Evolutionary conservation across 2,113 vertebrate genomes (phyloP).

Genomic region (Rhabdomys dilectus): DNA sequence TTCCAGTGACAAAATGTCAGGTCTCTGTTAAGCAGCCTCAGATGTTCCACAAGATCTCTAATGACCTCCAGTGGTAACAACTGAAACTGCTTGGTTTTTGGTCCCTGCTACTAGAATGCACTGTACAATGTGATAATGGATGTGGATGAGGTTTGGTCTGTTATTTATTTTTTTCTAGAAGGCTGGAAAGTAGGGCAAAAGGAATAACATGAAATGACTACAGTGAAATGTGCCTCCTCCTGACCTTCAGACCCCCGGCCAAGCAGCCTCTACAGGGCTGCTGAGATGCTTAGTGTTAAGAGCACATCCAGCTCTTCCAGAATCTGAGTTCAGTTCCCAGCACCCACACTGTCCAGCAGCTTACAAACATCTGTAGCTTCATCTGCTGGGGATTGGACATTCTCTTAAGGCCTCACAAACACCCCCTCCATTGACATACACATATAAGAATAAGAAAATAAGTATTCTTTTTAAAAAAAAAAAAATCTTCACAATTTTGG

Average conservation of each 20-base stretch:
- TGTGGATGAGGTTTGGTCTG: background rate
- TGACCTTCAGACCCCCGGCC: background rate
- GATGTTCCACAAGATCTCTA: slow-evolving; percentile 63
- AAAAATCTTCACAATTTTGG: background rate
- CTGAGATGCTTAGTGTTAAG: background rate
- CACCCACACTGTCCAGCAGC: no score
- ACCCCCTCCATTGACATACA: background rate
- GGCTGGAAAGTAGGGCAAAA: background rate
- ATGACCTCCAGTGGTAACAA: slow-evolving; percentile 74
- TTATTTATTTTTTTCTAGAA: slow-evolving; percentile 48
- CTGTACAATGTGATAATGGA: background rate
- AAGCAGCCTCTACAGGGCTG: background rate
- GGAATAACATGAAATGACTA: background rate
- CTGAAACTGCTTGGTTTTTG: slow-evolving; percentile 53
- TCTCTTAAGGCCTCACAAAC: background rate
- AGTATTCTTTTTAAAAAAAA: background rate
- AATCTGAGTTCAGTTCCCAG: no score
- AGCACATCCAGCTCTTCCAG: background rate
- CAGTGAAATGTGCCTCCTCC: background rate
- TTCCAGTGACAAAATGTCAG: slow-evolving; percentile 46
- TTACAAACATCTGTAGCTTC: no score
- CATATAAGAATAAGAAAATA: background rate
- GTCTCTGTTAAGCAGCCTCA: background rate
- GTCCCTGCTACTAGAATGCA: accelerated
- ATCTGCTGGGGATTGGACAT: background rate